These are phyloP conservation scores for Brachyrhaphis roseni DNA, from an alignment of 2,797 vertebrate species.

Conservation along the genomic window DNA sequence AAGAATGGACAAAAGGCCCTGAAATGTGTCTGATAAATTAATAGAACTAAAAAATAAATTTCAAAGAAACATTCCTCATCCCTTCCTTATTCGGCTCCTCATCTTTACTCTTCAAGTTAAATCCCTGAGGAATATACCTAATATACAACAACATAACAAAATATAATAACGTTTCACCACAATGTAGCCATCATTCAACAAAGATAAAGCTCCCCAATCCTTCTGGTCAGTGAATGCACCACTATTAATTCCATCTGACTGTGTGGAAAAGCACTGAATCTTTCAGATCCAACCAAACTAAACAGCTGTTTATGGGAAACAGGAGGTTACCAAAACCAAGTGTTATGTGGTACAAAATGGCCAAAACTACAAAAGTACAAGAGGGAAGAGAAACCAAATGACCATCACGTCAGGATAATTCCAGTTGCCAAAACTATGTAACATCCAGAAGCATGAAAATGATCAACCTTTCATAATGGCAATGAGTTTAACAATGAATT, in stretches of 20 bases:
- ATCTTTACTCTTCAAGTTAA: background rate
- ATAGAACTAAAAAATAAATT: background rate
- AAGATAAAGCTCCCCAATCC: background rate
- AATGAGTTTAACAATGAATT: background rate
- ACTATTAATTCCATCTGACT: background rate
- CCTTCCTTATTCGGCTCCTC: background rate
- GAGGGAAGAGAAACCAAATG: background rate
- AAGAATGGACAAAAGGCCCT: background rate
- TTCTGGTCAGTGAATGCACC: background rate
- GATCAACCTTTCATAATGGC: background rate
- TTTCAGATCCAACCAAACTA: background rate
- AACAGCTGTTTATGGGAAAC: background rate
- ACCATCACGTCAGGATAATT: background rate
- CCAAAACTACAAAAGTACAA: background rate
- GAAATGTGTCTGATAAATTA: background rate
- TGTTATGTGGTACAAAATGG: background rate
- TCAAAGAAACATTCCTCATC: background rate
- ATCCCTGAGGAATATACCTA: background rate
- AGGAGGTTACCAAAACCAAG: background rate
- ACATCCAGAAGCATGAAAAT: background rate
- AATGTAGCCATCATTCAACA: background rate
- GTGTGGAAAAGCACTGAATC: background rate
- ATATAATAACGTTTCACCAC: background rate
- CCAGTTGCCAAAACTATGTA: background rate
- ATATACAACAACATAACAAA: background rate